These are phyloP conservation scores for Fragum sueziense DNA, from an alignment of 2,888 invertebrate genomes.

Conservation along the genomic window DNA sequence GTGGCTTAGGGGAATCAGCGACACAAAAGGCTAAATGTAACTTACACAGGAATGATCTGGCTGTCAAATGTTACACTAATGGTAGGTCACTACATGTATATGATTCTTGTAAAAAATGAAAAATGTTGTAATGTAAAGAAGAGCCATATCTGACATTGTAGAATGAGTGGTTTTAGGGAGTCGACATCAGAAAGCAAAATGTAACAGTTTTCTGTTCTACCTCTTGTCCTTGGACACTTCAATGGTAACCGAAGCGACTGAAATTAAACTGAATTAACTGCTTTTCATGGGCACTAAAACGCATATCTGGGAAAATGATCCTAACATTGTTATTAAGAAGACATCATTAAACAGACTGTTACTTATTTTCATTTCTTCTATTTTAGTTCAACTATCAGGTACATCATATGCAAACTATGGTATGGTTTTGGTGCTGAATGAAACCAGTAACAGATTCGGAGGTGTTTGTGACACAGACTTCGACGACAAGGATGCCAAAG, in stretches of 20 bases:
- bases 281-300: no score
- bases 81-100: no score
- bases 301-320: no score
- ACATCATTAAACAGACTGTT: no score
- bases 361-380: not conserved
- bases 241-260: no score
- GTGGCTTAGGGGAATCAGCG: constrained; percentile 56
- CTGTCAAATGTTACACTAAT: constrained; percentile 67
- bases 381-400: constrained; percentile 64
- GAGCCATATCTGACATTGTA: constrained; percentile 61
- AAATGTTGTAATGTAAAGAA: constrained; percentile 83
- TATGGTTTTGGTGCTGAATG: constrained; percentile 65
- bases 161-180: constrained; percentile 60
- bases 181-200: constrained; percentile 23
- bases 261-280: no score
- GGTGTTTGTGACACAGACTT: constrained; percentile 89
- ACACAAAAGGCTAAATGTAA: constrained; percentile 43
- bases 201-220: no score
- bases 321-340: no score
- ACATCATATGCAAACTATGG: constrained; percentile 62
- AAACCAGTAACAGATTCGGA: constrained; percentile 85
- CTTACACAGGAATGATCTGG: constrained; percentile 61
- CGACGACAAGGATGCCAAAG: constrained; percentile 86
- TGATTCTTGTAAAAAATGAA: no score
- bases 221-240: no score